Percentiles rank a stretch among this genome's conserved stretches.
phyloP scores from a whole-genome alignment of 2,888 invertebrate species.

The Scotopteryx bipunctaria region DNA sequence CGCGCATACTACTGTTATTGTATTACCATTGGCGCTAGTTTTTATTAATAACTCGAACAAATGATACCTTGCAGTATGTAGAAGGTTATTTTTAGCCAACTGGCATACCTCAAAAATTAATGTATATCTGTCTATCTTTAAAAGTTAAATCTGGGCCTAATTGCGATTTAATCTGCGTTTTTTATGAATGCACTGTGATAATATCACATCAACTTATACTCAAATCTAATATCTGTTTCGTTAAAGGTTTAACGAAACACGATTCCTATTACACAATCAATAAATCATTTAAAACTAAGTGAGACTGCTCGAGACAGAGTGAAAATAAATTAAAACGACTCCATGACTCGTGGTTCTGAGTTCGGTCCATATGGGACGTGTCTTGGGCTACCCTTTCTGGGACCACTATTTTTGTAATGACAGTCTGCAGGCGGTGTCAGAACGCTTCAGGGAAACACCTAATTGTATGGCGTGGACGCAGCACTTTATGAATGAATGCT shows the following conservation, averaged over 20 bases:
- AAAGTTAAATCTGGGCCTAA: no score
- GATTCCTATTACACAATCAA: conserved; percentile 26
- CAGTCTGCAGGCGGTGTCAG: conserved; percentile 73
- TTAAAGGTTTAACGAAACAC: conserved; percentile 5
- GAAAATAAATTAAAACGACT: conserved; percentile 68
- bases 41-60: conserved; percentile 21
- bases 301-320: conserved; percentile 40
- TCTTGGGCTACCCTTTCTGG: conserved; percentile 79
- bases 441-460: conserved; percentile 69
- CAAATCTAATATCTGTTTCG: not conserved
- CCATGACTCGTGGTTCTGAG: conserved; percentile 24
- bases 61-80: conserved; percentile 11
- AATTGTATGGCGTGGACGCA: conserved; percentile 58
- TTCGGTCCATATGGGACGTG: conserved; percentile 72
- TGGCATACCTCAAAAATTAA: no score
- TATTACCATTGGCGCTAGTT: conserved; percentile 16
- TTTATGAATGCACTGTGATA: no score
- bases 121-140: not conserved
- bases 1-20: conserved; percentile 30
- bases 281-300: conserved; percentile 34
- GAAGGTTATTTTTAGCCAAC: not conserved
- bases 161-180: no score
- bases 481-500: conserved; percentile 58
- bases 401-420: conserved; percentile 81
- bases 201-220: not conserved